Evolutionary conservation across 1,140 invertebrate genomes (phyloP), one percentile per base, ranked within the genome.

Genomic region (Campoletis sonorensis): DNA sequence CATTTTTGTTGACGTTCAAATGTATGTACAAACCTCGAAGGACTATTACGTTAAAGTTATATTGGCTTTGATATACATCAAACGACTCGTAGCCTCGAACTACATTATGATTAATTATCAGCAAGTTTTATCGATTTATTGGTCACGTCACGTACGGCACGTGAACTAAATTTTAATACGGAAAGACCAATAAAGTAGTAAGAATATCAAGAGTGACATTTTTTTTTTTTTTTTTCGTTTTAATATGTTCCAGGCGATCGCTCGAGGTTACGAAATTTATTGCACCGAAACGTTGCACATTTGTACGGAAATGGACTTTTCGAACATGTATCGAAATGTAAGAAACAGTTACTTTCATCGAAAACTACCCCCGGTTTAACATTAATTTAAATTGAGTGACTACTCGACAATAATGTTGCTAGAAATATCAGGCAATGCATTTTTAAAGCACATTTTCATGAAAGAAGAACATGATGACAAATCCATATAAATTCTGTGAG

Each of bases 21-120:
- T 21, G 8, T 64, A 23, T 10, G 23, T 64, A 15, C 23, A 26
- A 7, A 15, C 4, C 13, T 27, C 51, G 11, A 64, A 64, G 61
- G 23, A 23, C 23, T 26, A 61, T 61, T 64, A 64, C 23, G 3
- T 23, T 15, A 23, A 64, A 64, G 61, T 64, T 64, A 64, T 64
- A 64, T 64, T 26, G 21, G 23, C 61, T 64, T 64, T 64, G 4
- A 27, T 64, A 26, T 23, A 27, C 10, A 45, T 45, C 23, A 64
- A 64, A 27, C 61, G 61, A 15, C 18, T 16, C 21, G 8, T 13
- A 26, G 21, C 61, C 23, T 64, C 61, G 61, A 64, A 64, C 61
- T 64, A 64, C 18, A 61, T n/a, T 64, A 23, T 15, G 61, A 64
- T 64, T 64, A 26, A 23, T 64, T 23, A 64, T 64, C 61, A 26